Evolutionary conservation across 2,797 vertebrate species (phyloP), one percentile per base, ranked within the genome.

Genomic region (Lagorchestes hirsutus): DNA sequence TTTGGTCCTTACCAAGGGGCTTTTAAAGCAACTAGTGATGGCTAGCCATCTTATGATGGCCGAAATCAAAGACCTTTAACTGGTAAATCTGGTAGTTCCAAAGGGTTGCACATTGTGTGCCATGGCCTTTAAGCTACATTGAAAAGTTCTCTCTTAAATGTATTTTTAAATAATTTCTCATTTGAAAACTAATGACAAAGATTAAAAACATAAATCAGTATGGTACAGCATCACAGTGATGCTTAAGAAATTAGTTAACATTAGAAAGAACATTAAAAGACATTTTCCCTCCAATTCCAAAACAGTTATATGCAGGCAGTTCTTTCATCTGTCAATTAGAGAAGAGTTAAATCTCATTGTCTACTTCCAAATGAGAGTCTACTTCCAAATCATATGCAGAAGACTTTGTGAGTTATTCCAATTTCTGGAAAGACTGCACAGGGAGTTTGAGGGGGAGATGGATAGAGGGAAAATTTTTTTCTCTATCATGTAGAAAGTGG

Each of bases 101-200:
- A 56, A 96, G 96, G 96, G 95, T 50, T 94, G 18, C 91, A 96
- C 94, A 82, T 92, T 96, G 90, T 57, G 40, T 29, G 91, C 34
- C 93, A 93, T 34, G 54, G 55, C 90, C 91, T 87, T 97, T n/a
- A 95, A 96, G 96, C 93, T 92, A 93, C 58, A 52, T 95, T 93
- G 95, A 82, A 94, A 96, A 92, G 11, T 87, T 87, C 18, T 87
- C 22, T 87, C 40, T 87, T 27, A 87, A 87, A 87, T 87, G 40
- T 52, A 95, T 87, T 93, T 96, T 97, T 94, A 59, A 94, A 67
- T 97, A 90, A 95, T 94, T 96, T 96, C 94, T 54, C 10, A 55
- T 4, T 91, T 8, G 97, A 16, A 52, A 96, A 22, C 96, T 91
- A 92, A 95, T 12, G 92, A 54, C 95, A 54, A 94, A 96, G 90